Base-by-base conservation (phyloP, 2,797 vertebrate genomes). In the Cercopithecus neglectus region DNA sequence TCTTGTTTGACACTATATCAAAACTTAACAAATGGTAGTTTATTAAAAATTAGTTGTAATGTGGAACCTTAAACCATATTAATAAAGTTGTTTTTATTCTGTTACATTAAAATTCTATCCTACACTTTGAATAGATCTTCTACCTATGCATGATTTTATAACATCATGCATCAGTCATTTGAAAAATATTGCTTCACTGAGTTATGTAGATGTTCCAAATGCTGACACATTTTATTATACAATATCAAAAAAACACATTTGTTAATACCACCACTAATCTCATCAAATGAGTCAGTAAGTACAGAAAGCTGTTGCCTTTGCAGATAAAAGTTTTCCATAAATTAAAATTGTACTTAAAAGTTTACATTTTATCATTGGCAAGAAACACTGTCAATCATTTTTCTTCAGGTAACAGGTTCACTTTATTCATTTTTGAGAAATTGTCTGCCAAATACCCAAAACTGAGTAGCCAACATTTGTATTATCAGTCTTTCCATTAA, bases 41-140 rank as follows among this genome's bases (percentile, higher is more conserved):
- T 96, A 44, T 93, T 78, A 91, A 95, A 96, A 95, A 79, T 94
- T 53, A 96, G 67, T 93, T 81, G 28, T 67, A 93, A 67, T 55
- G 22, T 89, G 19, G 59, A 97, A 85, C n/a, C 36, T 89, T 30
- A 92, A 94, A n/a, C 22, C 22, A 39, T 81, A 91, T 78, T 94
- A 53, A 74, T 82, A 86, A 96, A 89, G 33, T 85, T 74, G 61
- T 61, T 90, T 96, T 80, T 82, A 94, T 50, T 61, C 41, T 87
- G 16, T 88, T 85, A 93, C 30, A 79, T 93, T 95, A 78, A 94
- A 67, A 78, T 91, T 59, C 17, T 46, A n/a, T 44, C 36, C 91
- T 76, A 72, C 6, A 78, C 39, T 94, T 48, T 28, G 41, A 95
- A 83, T 95, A 48, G 44, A 22, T 30, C n/a, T 74, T 93, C 36